Evolutionary conservation across 2,888 invertebrate species (phyloP).

Genomic region (Sclerodermus sp.): DNA sequence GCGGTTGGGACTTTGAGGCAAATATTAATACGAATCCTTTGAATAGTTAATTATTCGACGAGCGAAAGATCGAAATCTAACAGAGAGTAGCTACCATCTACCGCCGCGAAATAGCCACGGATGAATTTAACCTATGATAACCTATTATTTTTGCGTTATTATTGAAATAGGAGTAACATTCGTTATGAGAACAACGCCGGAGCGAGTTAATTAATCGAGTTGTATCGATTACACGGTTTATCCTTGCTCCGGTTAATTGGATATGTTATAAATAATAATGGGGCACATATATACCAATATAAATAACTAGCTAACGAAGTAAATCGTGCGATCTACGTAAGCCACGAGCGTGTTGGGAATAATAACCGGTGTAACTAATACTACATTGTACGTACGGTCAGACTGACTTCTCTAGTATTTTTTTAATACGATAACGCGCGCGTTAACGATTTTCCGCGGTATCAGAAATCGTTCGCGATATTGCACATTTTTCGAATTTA

Average conservation of each 20-base stretch:
- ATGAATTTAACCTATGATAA: too few relatives aligned
- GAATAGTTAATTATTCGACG: constrained; percentile 34
- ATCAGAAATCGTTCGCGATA: too few relatives aligned
- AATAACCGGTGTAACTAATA: too few relatives aligned
- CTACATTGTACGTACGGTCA: too few relatives aligned
- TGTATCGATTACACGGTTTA: constrained; percentile 26
- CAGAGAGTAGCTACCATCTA: too few relatives aligned
- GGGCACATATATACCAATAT: not conserved
- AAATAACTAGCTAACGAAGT: not conserved
- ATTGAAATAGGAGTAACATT: constrained; percentile 13
- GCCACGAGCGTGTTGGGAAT: not conserved
- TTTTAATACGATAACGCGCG: too few relatives aligned
- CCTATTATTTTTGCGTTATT: not conserved
- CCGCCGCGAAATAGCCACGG: too few relatives aligned
- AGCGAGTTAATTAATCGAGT: constrained; percentile 31
- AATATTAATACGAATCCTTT: constrained; percentile 39
- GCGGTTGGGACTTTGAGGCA: constrained; percentile 42
- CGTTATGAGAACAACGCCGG: constrained; percentile 11
- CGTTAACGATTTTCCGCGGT: too few relatives aligned
- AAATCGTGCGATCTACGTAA: not conserved
- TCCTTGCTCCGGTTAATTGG: constrained; percentile 20
- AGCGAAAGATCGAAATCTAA: not conserved
- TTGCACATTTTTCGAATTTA: too few relatives aligned
- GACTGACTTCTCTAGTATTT: too few relatives aligned
- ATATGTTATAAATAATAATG: constrained; percentile 30